Conservation (phyloP, 2,797 vertebrate genomes). For the Tenualosa thibaudeaui region DNA sequence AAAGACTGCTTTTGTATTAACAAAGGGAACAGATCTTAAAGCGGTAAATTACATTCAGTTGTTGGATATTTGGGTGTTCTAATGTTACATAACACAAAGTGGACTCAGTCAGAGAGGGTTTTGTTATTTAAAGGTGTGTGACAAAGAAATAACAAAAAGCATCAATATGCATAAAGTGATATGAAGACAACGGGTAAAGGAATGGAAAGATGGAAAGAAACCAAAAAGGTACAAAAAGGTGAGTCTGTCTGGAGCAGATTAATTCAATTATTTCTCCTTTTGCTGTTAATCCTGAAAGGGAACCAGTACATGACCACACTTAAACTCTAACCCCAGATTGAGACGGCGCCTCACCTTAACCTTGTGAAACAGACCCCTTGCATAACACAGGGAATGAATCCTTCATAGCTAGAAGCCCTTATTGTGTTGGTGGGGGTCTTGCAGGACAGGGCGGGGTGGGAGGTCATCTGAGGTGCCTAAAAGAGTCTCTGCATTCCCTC, state of each 20-base stretch:
- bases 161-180: background rate
- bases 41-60: background rate
- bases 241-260: background rate
- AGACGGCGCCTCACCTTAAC: background rate
- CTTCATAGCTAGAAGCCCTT: background rate
- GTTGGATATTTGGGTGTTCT: background rate
- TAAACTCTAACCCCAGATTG: no score
- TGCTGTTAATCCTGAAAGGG: no score
- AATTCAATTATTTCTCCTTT: no score
- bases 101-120: background rate
- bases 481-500: constrained; percentile 27
- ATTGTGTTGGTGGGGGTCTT: background rate
- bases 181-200: background rate
- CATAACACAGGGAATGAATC: background rate
- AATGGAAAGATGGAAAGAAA: constrained; percentile 4
- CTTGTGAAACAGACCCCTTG: background rate
- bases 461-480: background rate
- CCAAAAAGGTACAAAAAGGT: background rate
- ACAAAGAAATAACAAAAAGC: background rate
- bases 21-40: background rate
- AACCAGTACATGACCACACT: no score
- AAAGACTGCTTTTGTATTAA: no score
- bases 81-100: background rate
- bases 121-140: background rate
- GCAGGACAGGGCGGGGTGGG: background rate